Conservation (phyloP, 1,140 invertebrate genomes). For the Calosoma granatense region DNA sequence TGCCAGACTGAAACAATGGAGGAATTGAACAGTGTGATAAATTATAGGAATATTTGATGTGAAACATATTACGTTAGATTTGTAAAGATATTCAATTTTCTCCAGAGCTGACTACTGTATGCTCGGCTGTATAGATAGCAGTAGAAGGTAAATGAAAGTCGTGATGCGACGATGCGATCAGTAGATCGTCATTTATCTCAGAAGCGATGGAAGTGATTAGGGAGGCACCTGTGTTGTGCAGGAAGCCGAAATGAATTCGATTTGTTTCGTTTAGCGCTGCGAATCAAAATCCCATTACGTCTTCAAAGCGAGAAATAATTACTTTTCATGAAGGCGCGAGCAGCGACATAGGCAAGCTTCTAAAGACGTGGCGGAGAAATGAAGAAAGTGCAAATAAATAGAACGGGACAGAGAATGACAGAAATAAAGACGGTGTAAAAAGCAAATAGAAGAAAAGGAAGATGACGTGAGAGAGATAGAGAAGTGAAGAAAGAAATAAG, state of each 20-base stretch:
- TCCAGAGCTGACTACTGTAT: too few relatives aligned
- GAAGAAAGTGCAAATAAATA: not conserved
- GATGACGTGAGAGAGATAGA: not conserved
- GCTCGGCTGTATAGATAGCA: too few relatives aligned
- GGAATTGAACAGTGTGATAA: too few relatives aligned
- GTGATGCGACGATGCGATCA: too few relatives aligned
- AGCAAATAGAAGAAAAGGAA: not conserved
- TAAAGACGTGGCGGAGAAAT: not conserved
- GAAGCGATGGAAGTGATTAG: too few relatives aligned
- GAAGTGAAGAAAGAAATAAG: not conserved
- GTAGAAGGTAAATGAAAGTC: too few relatives aligned
- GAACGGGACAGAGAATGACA: not conserved
- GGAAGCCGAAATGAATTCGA: conserved; percentile 4
- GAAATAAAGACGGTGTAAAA: not conserved
- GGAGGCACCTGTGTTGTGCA: not conserved
- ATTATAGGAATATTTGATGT: too few relatives aligned
- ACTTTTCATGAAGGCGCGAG: conserved; percentile 19
- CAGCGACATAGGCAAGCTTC: not conserved
- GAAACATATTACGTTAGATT: too few relatives aligned
- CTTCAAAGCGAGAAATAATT: conserved; percentile 35
- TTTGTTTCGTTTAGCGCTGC: conserved; percentile 19
- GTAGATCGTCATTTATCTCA: too few relatives aligned
- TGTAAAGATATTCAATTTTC: too few relatives aligned
- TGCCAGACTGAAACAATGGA: too few relatives aligned
- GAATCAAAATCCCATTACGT: conserved; percentile 37